phyloP scores from a whole-genome alignment of 37 sponge, comb jelly and placozoan genomes.

The Tethya wilhelma region DNA sequence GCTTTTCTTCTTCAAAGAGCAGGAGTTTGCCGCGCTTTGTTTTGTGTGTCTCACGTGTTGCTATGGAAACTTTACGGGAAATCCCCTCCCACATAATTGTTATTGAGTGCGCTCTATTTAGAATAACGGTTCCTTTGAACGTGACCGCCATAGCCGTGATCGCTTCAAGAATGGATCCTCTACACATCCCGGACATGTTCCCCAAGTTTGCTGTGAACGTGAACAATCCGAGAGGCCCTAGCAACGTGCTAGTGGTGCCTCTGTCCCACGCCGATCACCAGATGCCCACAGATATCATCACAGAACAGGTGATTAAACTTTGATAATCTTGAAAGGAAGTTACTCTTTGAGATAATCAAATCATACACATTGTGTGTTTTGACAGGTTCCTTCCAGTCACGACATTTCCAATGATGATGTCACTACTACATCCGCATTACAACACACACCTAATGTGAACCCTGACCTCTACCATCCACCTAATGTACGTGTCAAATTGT shows the following conservation, averaged over 20 bases:
- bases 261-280: background rate
- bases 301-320: conserved; percentile 18
- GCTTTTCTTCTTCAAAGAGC: background rate
- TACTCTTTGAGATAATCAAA: background rate
- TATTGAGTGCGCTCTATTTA: background rate
- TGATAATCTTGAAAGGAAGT: background rate
- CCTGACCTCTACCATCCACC: too few relatives aligned
- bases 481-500: too few relatives aligned
- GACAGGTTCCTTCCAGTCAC: too few relatives aligned
- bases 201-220: conserved; percentile 16
- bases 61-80: background rate
- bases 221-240: conserved; percentile 17
- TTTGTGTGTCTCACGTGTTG: background rate
- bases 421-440: too few relatives aligned
- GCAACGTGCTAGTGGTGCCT: conserved; percentile 29
- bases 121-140: background rate
- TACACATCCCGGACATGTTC: conserved; percentile 9
- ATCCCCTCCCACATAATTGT: background rate
- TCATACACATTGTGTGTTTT: background rate
- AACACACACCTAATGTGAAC: too few relatives aligned
- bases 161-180: background rate
- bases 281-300: background rate
- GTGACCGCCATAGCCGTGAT: background rate
- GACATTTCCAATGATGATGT: too few relatives aligned
- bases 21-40: background rate